These are phyloP conservation scores for Malurus splendens DNA, from an alignment of 2,797 vertebrate species.

Conservation along the genomic window DNA sequence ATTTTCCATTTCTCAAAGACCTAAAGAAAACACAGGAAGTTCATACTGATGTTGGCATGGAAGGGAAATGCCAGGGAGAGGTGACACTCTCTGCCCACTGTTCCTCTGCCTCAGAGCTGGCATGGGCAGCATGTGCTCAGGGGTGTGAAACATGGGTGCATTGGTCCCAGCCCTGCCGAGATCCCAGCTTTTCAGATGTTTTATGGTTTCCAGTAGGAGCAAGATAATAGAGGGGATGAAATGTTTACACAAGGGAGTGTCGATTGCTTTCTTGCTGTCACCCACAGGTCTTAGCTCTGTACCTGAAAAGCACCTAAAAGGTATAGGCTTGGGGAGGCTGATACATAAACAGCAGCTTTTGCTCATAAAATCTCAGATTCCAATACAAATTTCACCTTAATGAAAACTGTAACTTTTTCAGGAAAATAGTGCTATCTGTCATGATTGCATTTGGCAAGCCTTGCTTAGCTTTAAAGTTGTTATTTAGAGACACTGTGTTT, in stretches of 20 bases:
- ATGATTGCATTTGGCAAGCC: constrained; percentile 6
- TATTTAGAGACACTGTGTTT: constrained; percentile 7
- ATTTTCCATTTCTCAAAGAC: not conserved
- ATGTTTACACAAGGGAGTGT: not conserved
- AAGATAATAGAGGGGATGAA: not conserved
- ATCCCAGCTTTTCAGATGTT: not conserved
- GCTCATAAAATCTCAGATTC: not conserved
- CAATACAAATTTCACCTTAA: constrained; percentile 5
- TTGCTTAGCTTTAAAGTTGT: constrained; percentile 3
- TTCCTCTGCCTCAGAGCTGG: not conserved
- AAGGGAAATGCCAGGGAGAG: not conserved
- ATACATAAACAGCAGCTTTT: not conserved
- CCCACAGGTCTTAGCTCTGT: not conserved
- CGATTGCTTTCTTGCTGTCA: not conserved
- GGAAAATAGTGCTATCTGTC: not conserved
- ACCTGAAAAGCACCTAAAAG: not conserved
- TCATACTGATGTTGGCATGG: fast-evolving
- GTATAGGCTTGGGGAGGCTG: not conserved
- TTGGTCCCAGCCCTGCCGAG: fast-evolving
- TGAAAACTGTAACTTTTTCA: not conserved
- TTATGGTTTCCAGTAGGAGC: not conserved
- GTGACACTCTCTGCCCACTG: not conserved
- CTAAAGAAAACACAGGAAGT: fast-evolving
- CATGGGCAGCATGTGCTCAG: not conserved
- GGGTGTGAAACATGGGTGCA: fast-evolving